Evolutionary conservation across 2,113 vertebrate species (phyloP), one percentile per base, ranked within the genome.

Genomic region (Chloroceryle aenea): DNA sequence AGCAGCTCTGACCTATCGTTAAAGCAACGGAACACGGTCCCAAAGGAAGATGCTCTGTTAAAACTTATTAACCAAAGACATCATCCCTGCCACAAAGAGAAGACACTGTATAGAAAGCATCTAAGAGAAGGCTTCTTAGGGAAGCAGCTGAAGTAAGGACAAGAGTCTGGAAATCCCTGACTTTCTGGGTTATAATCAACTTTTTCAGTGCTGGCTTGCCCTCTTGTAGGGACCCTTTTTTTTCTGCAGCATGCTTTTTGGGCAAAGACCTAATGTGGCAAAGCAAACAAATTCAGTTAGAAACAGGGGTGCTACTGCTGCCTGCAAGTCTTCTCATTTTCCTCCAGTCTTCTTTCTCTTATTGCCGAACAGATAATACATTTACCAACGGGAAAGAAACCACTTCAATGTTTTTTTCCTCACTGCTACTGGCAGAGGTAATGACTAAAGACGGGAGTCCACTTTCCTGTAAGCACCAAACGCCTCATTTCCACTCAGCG

Each of bases 161-260:
- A 48, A 22, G 38, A 63, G 34, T 72, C 34, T 71, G 19, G n/a
- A 93, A 92, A 92, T 69, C 73, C 72, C 64, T 82, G 83, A 86
- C 47, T 45, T 90, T 63, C 4, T 40, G 13, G 29, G 47, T 56
- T 88, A 81, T 56, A 59, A 53, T 50, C 56, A 92, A 45, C 26
- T 32, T 86, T 68, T 88, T 74, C 73, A 87, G 73, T 63, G 52
- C 87, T 67, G 75, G 59, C 9, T 43, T 61, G 32, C 40, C 73
- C 61, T 79, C 25, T 61, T 61, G 36, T 25, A 89, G n/a, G 74
- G 66, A 45, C 68, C 72, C 10, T 40, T 40, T 83, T 15, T 58
- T 62, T 69, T n/a, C 74, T 82, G 69, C 89, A 95, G 84, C 87
- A 89, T 29, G 43, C 13, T n/a, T 95, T 85, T 73, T 45, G 64